phyloP scores from a whole-genome alignment of 1,140 invertebrate species.

The Wasmannia auropunctata region DNA sequence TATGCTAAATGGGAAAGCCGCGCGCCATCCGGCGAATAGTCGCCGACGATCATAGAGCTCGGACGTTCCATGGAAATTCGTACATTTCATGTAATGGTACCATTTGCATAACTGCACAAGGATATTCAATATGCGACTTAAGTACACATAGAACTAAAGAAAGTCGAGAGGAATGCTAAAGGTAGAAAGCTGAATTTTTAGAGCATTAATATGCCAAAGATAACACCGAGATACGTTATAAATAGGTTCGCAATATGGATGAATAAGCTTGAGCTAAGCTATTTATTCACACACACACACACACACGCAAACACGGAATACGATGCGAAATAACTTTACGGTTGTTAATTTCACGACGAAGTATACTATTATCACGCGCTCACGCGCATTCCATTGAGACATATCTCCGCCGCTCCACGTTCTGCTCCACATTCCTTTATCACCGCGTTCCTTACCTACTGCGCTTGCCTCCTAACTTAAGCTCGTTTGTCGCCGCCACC shows the following conservation, averaged over 20 bases:
- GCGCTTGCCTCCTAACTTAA: conserved; percentile 16
- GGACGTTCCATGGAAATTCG: conserved; percentile 40
- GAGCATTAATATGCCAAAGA: neutral
- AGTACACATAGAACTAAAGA: neutral
- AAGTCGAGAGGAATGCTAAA: neutral
- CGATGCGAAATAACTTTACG: neutral
- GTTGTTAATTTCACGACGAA: neutral
- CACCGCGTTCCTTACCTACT: conserved; percentile 22
- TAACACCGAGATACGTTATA: neutral
- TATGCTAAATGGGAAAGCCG: conserved; percentile 47
- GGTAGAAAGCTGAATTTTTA: conserved; percentile 9
- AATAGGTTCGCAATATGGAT: neutral
- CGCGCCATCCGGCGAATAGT: conserved; percentile 7
- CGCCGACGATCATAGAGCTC: conserved; percentile 1
- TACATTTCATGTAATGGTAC: conserved; percentile 26
- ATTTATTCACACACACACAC: neutral
- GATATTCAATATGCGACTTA: neutral
- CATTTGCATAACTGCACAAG: conserved; percentile 43
- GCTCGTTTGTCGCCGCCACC: neutral
- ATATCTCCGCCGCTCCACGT: conserved; percentile 5
- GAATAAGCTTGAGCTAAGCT: neutral
- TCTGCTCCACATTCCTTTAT: conserved; percentile 40
- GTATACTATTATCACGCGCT: neutral
- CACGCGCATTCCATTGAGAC: neutral
- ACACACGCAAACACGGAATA: too few relatives aligned